These are phyloP conservation scores for Nerophis lumbriciformis DNA, from an alignment of 2,113 vertebrate species.

Conservation along the genomic window DNA sequence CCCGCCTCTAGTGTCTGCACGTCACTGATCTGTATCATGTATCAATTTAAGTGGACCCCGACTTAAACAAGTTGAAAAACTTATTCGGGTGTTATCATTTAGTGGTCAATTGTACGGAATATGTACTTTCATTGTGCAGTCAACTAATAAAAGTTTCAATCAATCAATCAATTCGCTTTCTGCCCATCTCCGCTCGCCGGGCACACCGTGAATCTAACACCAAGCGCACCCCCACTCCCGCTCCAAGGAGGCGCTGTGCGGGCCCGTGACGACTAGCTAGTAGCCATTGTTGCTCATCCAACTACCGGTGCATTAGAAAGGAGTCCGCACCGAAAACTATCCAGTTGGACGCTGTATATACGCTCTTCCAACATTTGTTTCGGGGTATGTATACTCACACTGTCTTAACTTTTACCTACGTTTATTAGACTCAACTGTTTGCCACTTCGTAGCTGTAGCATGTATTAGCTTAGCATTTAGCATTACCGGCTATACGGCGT, in stretches of 20 bases:
- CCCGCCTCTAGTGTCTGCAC: too few species aligned
- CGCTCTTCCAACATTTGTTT: conserved; percentile 1
- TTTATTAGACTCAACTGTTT: neutral
- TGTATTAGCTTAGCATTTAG: conserved; percentile 33
- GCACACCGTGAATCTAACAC: conserved; percentile 8
- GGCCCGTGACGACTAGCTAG: conserved; percentile 23
- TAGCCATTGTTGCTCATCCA: conserved; percentile 44
- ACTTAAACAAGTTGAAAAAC: too few species aligned
- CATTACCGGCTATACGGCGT: conserved; percentile 36
- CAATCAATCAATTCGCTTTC: too few species aligned
- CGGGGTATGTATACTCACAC: conserved; percentile 42
- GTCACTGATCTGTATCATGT: too few species aligned
- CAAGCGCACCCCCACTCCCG: conserved; percentile 9
- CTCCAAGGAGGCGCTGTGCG: conserved; percentile 32
- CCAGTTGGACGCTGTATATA: neutral
- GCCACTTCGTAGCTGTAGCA: conserved; percentile 2
- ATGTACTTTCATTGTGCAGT: too few species aligned
- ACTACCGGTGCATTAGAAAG: conserved; percentile 13
- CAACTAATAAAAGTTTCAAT: too few species aligned
- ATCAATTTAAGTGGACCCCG: too few species aligned
- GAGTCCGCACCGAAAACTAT: conserved; percentile 11
- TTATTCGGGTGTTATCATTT: too few species aligned
- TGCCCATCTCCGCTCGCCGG: conserved; percentile 2
- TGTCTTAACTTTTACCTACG: neutral
- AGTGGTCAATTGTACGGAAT: too few species aligned